These are phyloP conservation scores for Panagrolaimus sp. DNA, from an alignment of 1,140 invertebrate species.

Conservation along the genomic window DNA sequence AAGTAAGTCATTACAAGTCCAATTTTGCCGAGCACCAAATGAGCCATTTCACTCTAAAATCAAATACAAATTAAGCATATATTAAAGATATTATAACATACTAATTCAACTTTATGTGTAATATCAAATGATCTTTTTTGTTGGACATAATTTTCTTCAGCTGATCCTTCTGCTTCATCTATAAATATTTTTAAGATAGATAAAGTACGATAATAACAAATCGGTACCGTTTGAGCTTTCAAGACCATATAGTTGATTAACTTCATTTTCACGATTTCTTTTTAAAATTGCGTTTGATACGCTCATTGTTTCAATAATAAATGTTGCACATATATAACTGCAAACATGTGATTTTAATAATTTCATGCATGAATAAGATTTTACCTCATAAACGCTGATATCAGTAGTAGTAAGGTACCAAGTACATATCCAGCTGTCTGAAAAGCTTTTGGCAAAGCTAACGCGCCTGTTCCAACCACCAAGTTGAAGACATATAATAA, in stretches of 20 bases:
- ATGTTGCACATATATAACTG: slow-evolving; percentile 87
- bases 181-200: not conserved
- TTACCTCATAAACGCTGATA: slow-evolving; percentile 78
- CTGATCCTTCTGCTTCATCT: not conserved
- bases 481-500: slow-evolving; percentile 93
- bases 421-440: slow-evolving; percentile 81
- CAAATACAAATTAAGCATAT: no score
- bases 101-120: slow-evolving; percentile 73
- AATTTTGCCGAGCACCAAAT: slow-evolving; percentile 75
- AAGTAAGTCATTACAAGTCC: slow-evolving; percentile 78
- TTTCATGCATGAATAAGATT: not conserved
- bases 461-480: slow-evolving; percentile 91
- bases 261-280: slow-evolving; percentile 5
- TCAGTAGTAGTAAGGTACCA: slow-evolving; percentile 71
- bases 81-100: slow-evolving; percentile 44
- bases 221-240: no score
- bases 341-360: slow-evolving; percentile 35
- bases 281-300: slow-evolving; percentile 16
- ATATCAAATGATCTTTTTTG: slow-evolving; percentile 62
- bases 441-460: slow-evolving; percentile 87
- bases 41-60: slow-evolving; percentile 78
- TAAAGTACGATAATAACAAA: not conserved
- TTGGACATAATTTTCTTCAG: slow-evolving; percentile 24
- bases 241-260: no score
- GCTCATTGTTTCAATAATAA: slow-evolving; percentile 72